These are phyloP conservation scores for Anthrax anthrax DNA, from an alignment of 2,888 invertebrate species.

Conservation along the genomic window DNA sequence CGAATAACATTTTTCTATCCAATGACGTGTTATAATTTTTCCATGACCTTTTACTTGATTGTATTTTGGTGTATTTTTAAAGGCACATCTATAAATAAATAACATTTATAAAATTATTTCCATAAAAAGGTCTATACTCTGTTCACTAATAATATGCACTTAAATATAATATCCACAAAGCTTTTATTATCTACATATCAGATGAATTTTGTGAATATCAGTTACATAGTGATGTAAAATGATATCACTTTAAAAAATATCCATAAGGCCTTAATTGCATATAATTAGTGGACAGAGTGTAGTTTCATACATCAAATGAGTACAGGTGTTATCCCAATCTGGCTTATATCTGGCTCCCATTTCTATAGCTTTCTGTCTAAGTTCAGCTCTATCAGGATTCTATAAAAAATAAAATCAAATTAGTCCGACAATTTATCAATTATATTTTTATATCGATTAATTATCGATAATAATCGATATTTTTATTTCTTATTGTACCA, in stretches of 20 bases:
- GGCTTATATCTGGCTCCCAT: constrained; percentile 68
- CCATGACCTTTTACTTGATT: constrained; percentile 50
- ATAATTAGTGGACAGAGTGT: too few relatives aligned
- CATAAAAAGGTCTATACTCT: not conserved
- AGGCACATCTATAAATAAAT: constrained; percentile 59
- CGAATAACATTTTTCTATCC: constrained; percentile 53
- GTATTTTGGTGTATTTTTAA: constrained; percentile 77
- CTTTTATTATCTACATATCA: too few relatives aligned
- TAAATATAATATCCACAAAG: too few relatives aligned
- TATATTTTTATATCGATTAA: too few relatives aligned
- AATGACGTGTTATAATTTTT: constrained; percentile 51
- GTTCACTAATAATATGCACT: too few relatives aligned
- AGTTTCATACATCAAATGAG: constrained; percentile 60
- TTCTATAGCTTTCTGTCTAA: constrained; percentile 52
- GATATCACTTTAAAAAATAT: too few relatives aligned
- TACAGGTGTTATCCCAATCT: constrained; percentile 62
- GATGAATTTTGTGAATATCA: too few relatives aligned
- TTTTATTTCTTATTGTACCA: too few relatives aligned
- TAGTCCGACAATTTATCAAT: too few relatives aligned
- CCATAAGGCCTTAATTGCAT: too few relatives aligned
- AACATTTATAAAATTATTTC: not conserved
- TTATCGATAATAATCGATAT: too few relatives aligned
- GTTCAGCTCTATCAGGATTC: constrained; percentile 57
- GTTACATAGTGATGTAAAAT: too few relatives aligned
- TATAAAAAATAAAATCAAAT: constrained; percentile 24